Evolutionary conservation across 1,140 invertebrate genomes (phyloP).

Genomic region (Muscidifurax raptorellus): DNA sequence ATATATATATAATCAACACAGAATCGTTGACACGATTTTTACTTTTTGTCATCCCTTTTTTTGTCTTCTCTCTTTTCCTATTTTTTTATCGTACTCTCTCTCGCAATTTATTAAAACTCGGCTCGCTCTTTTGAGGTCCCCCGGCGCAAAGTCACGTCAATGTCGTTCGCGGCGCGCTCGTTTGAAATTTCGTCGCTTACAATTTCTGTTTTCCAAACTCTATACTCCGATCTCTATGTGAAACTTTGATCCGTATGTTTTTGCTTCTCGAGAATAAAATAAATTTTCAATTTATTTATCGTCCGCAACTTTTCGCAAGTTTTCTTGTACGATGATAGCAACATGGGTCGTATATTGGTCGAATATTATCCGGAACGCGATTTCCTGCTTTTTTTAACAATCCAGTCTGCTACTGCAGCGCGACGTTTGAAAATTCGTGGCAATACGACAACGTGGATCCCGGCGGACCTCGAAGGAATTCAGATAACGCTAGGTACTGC

Average conservation of each 20-base stretch:
- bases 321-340: too few relatives aligned
- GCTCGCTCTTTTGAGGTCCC: conserved; percentile 44
- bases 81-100: conserved; percentile 27
- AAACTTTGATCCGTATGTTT: neutral
- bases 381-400: neutral
- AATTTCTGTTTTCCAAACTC: neutral
- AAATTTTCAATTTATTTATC: too few relatives aligned
- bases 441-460: conserved; percentile 9
- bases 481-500: conserved; percentile 49
- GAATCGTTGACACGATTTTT: neutral
- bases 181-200: neutral
- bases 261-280: too few relatives aligned
- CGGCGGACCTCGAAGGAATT: conserved; percentile 47
- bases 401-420: neutral
- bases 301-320: too few relatives aligned
- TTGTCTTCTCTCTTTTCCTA: conserved; percentile 18
- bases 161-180: conserved; percentile 13
- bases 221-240: neutral
- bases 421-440: conserved; percentile 1
- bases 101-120: conserved; percentile 36
- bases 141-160: conserved; percentile 44
- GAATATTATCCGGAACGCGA: neutral
- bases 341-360: neutral
- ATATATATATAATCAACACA: conserved; percentile 44
- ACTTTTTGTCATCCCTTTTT: conserved; percentile 26